Base-by-base conservation (phyloP, 2,113 vertebrate genomes). In the Phoenicopterus ruber region DNA sequence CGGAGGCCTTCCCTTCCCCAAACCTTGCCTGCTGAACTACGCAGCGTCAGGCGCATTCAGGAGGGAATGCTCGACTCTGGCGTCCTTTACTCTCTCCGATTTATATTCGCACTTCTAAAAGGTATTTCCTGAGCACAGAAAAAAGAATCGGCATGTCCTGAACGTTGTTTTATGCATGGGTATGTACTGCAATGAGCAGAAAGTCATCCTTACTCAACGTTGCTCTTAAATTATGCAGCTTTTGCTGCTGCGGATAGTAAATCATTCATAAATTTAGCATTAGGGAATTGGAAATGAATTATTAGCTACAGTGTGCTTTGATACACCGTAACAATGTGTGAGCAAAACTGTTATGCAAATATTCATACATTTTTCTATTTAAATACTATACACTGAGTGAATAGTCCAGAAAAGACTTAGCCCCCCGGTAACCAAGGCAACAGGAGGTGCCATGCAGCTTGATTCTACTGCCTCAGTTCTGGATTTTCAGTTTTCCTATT, bases 221-320 rank as follows among this genome's bases (percentile, higher is more conserved):
- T 32, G 62, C 80, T 91, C 78, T 72, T 88, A 55, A 94, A 89
- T 92, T 73, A 87, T 24, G 17, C 46, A 79, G 47, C 61, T 92
- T 74, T 87, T 61, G 52, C 82, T 92, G 55, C 76, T 79, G 42
- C 1, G 2, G 40, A 47, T 29, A 89, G 78, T 84, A 92, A 96
- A 94, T 82, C 24, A 34, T 88, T 96, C 85, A 47, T 57, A 47
- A 52, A 11, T 49, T 79, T 46, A 82, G 58, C 91, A 78, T 85
- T 54, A 73, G 59, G 74, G 88, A 92, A 63, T 42, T 88, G 74
- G 82, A 88, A 94, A 79, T 49, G 49, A 96, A 92, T 95, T 91
- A 96, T 69, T 80, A 86, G 81, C 62, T 66, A 50, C 78, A 70
- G 40, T 7, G 52, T 29, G 72, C 63, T 79, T 63, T 63, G 81